These are phyloP conservation scores for Schizothorax lantsangensis DNA, from an alignment of 2,797 vertebrate genomes.

Conservation along the genomic window DNA sequence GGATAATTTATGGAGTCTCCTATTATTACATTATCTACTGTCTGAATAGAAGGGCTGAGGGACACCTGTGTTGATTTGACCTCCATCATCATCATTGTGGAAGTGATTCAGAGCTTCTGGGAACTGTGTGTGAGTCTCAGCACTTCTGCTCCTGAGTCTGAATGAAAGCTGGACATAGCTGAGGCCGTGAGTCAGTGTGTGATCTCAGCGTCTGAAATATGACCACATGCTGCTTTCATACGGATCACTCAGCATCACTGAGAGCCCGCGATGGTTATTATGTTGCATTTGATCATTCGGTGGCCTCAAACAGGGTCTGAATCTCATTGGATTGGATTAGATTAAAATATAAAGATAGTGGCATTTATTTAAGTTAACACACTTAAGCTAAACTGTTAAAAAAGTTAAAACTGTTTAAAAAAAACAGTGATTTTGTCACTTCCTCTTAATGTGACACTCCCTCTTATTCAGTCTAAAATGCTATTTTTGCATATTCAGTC, in stretches of 20 bases:
- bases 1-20: not conserved
- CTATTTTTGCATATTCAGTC: not conserved
- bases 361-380: not conserved
- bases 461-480: not conserved
- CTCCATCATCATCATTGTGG: conserved; percentile 31
- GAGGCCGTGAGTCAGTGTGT: conserved; percentile 59
- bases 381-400: not conserved
- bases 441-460: not conserved
- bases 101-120: conserved; percentile 59
- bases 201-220: conserved; percentile 64
- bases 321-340: not conserved
- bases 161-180: conserved; percentile 45
- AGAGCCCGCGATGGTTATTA: not conserved
- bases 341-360: too few relatives aligned
- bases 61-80: conserved; percentile 51
- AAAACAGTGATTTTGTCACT: not conserved
- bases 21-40: conserved; percentile 12
- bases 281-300: not conserved
- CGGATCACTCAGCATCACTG: conserved; percentile 11
- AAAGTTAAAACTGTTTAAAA: not conserved
- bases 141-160: conserved; percentile 35
- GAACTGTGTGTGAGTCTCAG: conserved; percentile 43
- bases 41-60: conserved; percentile 40
- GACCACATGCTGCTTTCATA: conserved; percentile 53
- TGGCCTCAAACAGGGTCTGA: too few relatives aligned